Evolutionary conservation across 37 sponge, comb jelly and placozoan genomes (phyloP).

Genomic region (Spongilla lacustris): DNA sequence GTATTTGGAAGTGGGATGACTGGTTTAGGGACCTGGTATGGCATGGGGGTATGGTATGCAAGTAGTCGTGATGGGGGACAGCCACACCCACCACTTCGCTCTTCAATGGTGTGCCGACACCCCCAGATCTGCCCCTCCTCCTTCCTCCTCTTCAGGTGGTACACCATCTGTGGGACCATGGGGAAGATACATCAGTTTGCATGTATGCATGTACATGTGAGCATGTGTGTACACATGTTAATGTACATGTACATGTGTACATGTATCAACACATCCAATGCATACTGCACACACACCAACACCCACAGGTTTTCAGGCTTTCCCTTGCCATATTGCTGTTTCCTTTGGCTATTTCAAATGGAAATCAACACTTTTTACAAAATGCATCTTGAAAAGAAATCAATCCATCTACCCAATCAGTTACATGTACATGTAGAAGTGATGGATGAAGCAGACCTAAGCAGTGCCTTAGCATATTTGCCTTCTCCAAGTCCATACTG

Average conservation of each 20-base stretch:
- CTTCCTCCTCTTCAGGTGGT: slow-evolving; percentile 53
- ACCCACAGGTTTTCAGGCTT: too few species aligned
- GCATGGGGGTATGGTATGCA: not conserved
- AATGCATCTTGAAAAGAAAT: too few species aligned
- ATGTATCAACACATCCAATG: not conserved
- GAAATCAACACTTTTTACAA: too few species aligned
- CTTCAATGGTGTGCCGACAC: slow-evolving; percentile 74
- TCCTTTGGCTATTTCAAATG: too few species aligned
- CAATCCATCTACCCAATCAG: too few species aligned
- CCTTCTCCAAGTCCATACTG: too few species aligned
- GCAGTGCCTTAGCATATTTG: too few species aligned
- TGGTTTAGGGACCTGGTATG: not conserved
- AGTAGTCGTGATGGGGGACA: not conserved
- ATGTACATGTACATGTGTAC: too few species aligned
- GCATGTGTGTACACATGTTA: too few species aligned
- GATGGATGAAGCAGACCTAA: too few species aligned
- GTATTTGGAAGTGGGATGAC: not conserved
- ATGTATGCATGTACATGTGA: not conserved
- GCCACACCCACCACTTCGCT: slow-evolving; percentile 33
- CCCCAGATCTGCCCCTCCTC: slow-evolving; percentile 77
- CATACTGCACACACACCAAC: not conserved
- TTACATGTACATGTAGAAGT: too few species aligned
- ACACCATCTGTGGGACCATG: slow-evolving; percentile 30
- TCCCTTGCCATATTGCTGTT: too few species aligned
- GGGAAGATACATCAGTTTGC: not conserved